Conservation (phyloP, 1,140 invertebrate species). For the Aphidius gifuensis region DNA sequence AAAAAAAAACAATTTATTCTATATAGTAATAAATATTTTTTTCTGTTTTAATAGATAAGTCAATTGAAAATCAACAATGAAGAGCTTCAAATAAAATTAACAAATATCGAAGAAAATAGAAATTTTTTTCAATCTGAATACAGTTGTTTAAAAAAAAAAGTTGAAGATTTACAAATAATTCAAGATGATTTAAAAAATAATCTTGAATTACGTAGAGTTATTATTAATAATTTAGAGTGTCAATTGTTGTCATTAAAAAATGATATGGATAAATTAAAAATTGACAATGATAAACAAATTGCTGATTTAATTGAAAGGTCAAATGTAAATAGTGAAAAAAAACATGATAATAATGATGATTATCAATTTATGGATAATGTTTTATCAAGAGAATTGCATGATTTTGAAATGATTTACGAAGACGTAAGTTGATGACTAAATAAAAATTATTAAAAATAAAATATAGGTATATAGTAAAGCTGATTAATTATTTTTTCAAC, state of each 20-base stretch:
- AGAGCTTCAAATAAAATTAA: conserved; percentile 22
- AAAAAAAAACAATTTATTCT: too few species aligned
- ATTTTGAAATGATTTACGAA: too few species aligned
- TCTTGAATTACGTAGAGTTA: conserved; percentile 28
- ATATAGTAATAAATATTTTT: too few species aligned
- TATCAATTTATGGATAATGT: too few species aligned
- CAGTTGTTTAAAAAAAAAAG: conserved; percentile 16
- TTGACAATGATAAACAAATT: conserved; percentile 33
- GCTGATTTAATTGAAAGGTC: conserved; percentile 18
- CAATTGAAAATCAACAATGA: conserved; percentile 14
- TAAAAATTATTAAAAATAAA: too few species aligned
- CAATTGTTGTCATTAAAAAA: conserved; percentile 32
- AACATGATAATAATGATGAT: too few species aligned
- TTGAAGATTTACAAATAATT: conserved; percentile 22
- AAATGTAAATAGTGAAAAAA: too few species aligned
- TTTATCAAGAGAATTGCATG: too few species aligned
- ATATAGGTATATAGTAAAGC: too few species aligned
- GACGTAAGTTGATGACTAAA: too few species aligned
- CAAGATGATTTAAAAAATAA: conserved; percentile 25
- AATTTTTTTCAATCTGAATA: conserved; percentile 29
- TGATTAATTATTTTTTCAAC: too few species aligned
- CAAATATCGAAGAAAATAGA: conserved; percentile 17
- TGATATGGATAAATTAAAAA: conserved; percentile 34
- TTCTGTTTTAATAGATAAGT: conserved; percentile 2
- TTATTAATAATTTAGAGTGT: conserved; percentile 33